Evolutionary conservation across 2,888 invertebrate species (phyloP), one percentile per base, ranked within the genome.

Genomic region (Ormyrus nitidulus): DNA sequence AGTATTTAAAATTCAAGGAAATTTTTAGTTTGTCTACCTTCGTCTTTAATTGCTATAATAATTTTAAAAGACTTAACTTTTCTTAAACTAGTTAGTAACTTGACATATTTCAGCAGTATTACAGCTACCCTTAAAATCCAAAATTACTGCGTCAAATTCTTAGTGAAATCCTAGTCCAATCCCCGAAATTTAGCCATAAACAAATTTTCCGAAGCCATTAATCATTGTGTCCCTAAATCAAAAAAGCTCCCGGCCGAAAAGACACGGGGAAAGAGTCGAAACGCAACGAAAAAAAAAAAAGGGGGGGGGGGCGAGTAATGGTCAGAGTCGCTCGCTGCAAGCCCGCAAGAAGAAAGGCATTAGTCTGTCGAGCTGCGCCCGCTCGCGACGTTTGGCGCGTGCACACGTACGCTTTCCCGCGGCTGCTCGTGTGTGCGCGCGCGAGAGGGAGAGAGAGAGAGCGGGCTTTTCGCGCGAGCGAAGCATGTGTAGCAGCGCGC

Each of bases 271-370:
- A 49, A 68, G 65, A 73, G 54, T 6, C 11, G 53, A 46, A 53
- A 65, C 11, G 54, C 10, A 19, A 9, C 11, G 13, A 48, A 62
- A 48, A 48, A 51, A n/a, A 19, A 44, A 66, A 71, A 65, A 9
- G 9, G 19, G 13, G 8, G 19, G 51, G 9, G 44, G 48, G 48
- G 62, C 56, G 61, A 61, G 61, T 56, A 70, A 76, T 69, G 76
- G 76, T 76, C 76, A 61, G 73, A 61, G 51, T 61, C 61, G 19
- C 10, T 48, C 46, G 8, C 44, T 44, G 65, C 54, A 68, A 34
- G 54, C 48, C 62, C 62, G 56, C 49, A 53, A 71, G 68, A 80
- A 76, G 80, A 76, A 80, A 76, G 62, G 76, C 76, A 76, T 80
- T 80, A 76, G 80, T 72, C 72, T 61, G 75, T 65, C 48, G 68